phyloP scores from a whole-genome alignment of 2,113 vertebrate species.

The Capreolus pygargus region DNA sequence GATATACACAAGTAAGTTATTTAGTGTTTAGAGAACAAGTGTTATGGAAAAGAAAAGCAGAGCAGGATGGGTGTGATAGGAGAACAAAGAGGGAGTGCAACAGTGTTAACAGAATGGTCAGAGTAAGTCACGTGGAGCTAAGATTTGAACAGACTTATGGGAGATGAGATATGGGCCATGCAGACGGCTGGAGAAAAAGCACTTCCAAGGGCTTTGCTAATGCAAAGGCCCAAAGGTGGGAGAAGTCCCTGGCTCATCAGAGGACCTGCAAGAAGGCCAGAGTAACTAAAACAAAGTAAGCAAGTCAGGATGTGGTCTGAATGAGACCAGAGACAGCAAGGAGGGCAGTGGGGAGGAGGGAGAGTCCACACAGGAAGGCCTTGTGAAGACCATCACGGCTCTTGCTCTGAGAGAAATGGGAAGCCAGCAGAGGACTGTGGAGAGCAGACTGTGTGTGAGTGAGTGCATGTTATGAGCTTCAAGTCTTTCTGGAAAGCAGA shows the following conservation, averaged over 20 bases:
- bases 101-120: background rate
- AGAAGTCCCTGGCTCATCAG: background rate
- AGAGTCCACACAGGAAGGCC: background rate
- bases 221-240: background rate
- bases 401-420: slow-evolving; percentile 13
- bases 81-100: background rate
- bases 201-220: background rate
- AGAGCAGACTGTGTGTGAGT: background rate
- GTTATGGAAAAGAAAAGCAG: background rate
- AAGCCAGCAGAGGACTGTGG: background rate
- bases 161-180: background rate
- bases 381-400: background rate
- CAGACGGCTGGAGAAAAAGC: background rate
- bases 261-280: background rate
- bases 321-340: background rate
- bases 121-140: background rate
- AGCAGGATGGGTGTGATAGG: background rate
- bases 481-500: slow-evolving; percentile 4
- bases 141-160: background rate
- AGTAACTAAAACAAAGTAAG: background rate
- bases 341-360: background rate
- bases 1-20: background rate
- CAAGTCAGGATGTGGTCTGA: background rate
- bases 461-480: background rate
- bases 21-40: background rate